A percentile compares a stretch with the other conserved stretches of the same genome.
phyloP scores from a whole-genome alignment of 2,113 vertebrate species.

The Orcinus orca region DNA sequence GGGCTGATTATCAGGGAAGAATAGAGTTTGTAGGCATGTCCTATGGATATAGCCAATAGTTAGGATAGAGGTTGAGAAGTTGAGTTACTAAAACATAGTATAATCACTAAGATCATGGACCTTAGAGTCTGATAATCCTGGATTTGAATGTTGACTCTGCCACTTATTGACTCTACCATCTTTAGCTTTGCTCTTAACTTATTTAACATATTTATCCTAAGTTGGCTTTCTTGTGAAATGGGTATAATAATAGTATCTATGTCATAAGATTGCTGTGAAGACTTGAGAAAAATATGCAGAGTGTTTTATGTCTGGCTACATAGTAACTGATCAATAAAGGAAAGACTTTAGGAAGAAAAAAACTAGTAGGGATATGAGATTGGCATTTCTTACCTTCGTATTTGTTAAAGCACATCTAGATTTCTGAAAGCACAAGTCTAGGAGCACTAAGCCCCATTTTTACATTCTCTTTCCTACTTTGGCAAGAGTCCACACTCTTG shows the following conservation, averaged over 20 bases:
- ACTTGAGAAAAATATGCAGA: background rate
- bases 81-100: background rate
- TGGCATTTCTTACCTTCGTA: background rate
- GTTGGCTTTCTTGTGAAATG: conserved; percentile 9
- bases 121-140: background rate
- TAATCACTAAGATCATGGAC: background rate
- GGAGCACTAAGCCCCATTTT: background rate
- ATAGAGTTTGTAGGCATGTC: background rate
- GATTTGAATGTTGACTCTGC: background rate
- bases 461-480: background rate
- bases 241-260: background rate
- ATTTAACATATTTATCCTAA: background rate
- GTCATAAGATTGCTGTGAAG: background rate
- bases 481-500: background rate
- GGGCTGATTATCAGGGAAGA: background rate
- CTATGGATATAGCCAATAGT: background rate
- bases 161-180: background rate
- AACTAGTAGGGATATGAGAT: background rate
- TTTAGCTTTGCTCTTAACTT: background rate
- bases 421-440: background rate
- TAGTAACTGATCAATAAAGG: background rate
- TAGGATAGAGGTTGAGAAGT: background rate
- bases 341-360: background rate
- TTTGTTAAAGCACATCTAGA: background rate
- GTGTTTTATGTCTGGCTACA: background rate